phyloP scores from a whole-genome alignment of 1,140 invertebrate genomes.

The Tetraneura akinire region DNA sequence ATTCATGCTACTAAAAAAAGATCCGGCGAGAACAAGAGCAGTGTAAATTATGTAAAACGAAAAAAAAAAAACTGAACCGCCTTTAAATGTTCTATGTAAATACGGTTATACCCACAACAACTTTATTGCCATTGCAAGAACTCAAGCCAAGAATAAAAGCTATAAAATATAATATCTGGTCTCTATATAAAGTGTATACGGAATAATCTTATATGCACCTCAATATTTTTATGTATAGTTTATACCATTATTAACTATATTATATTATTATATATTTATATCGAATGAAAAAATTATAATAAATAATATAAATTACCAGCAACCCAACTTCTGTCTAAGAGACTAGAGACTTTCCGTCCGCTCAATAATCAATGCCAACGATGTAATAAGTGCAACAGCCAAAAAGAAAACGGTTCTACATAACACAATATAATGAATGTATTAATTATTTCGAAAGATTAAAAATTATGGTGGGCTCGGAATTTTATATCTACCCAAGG shows the following conservation, averaged over 20 bases:
- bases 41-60: slow-evolving; percentile 16
- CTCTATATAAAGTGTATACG: neutral
- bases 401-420: slow-evolving; percentile 92
- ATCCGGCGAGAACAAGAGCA: neutral
- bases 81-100: slow-evolving; percentile 30
- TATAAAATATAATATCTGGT: slow-evolving; percentile 11
- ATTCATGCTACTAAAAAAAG: neutral
- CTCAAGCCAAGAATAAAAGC: slow-evolving; percentile 27
- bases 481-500: too few relatives aligned
- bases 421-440: slow-evolving; percentile 54
- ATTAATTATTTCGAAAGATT: slow-evolving; percentile 25
- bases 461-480: too few relatives aligned
- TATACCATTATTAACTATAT: too few relatives aligned
- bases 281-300: neutral
- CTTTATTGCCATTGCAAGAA: neutral
- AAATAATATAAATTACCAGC: slow-evolving; percentile 66
- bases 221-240: too few relatives aligned
- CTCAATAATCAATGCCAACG: slow-evolving; percentile 87
- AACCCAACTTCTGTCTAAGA: slow-evolving; percentile 82
- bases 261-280: too few relatives aligned
- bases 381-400: slow-evolving; percentile 88
- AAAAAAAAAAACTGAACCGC: neutral
- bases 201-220: neutral
- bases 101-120: neutral
- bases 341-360: slow-evolving; percentile 84